Evolutionary conservation across 2,113 vertebrate species (phyloP).

Genomic region (Emydura subglobosa): DNA sequence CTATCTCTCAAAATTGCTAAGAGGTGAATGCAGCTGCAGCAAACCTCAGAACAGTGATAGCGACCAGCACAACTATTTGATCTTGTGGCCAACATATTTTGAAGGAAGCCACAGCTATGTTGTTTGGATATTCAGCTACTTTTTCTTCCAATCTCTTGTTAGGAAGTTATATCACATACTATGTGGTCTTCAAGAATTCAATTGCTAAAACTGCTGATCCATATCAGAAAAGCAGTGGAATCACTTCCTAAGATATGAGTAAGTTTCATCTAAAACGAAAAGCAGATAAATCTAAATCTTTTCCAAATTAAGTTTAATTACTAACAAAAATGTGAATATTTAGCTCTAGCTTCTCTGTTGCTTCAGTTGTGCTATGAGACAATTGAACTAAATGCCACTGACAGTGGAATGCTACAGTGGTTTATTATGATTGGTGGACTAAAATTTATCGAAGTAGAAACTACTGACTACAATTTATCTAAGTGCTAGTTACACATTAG

Average conservation of each 20-base stretch:
- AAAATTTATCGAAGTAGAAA: conserved; percentile 30
- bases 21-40: not conserved
- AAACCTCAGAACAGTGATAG: not conserved
- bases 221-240: not conserved
- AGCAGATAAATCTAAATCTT: not conserved
- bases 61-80: not conserved
- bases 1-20: conserved; percentile 5
- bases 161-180: conserved; percentile 9
- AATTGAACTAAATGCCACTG: not conserved
- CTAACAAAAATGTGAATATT: not conserved
- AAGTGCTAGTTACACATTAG: conserved; percentile 1
- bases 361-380: not conserved
- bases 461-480: conserved; percentile 24
- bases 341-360: not conserved
- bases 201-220: not conserved
- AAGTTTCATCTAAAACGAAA: not conserved
- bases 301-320: conserved; percentile 19
- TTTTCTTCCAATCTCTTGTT: not conserved
- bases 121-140: not conserved
- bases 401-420: not conserved
- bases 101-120: not conserved
- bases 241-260: not conserved
- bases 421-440: conserved; percentile 32
- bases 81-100: conserved; percentile 7
- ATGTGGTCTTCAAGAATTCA: not conserved